A percentile compares a stretch with the other conserved stretches of the same genome.
These are phyloP conservation scores for Tetropium fuscum DNA, from an alignment of 2,888 invertebrate species.

Conservation along the genomic window DNA sequence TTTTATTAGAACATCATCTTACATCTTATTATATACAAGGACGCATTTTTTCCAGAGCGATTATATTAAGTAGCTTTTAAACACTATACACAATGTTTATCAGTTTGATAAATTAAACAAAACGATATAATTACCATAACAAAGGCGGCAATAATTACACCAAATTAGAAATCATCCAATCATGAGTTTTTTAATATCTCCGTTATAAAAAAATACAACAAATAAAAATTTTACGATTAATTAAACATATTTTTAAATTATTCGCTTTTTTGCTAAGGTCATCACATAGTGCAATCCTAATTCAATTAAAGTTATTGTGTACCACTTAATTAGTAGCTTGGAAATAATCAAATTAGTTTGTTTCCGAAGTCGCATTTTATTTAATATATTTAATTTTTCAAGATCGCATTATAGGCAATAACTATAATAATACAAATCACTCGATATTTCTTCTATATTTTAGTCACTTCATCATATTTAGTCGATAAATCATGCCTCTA, in stretches of 20 bases:
- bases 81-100: background rate
- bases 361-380: background rate
- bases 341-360: background rate
- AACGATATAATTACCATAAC: conserved; percentile 1
- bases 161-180: conserved; percentile 6
- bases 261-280: background rate
- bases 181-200: conserved; percentile 6
- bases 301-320: background rate
- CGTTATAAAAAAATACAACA: background rate
- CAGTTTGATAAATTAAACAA: conserved; percentile 11
- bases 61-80: conserved; percentile 6
- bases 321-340: background rate
- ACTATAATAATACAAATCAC: too few relatives aligned
- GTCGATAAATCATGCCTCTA: too few relatives aligned
- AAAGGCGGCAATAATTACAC: background rate
- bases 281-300: background rate
- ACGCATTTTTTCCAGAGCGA: background rate
- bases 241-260: conserved; percentile 3
- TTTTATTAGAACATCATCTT: too few relatives aligned
- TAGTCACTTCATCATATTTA: too few relatives aligned
- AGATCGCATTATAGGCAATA: background rate
- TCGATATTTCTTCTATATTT: too few relatives aligned
- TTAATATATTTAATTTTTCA: background rate
- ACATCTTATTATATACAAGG: background rate
- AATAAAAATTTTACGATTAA: background rate